Evolutionary conservation across 2,113 vertebrate species (phyloP), one percentile per base, ranked within the genome.

Genomic region (Chiloscyllium plagiosum): DNA sequence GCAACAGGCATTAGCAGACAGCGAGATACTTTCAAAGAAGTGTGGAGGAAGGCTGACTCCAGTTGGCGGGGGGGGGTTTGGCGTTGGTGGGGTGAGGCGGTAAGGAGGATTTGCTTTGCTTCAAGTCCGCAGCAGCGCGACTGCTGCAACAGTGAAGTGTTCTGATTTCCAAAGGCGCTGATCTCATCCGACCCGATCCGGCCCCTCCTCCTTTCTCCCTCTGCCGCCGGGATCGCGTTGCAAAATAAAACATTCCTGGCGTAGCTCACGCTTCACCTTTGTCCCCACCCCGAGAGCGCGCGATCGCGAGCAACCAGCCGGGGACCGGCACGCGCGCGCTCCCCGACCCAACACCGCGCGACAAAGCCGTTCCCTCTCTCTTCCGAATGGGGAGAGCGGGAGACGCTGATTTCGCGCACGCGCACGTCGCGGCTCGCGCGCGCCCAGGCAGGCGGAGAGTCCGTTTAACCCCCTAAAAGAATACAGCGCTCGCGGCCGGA

Each of bases 171-270:
- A 12, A 61, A 12, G 56, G 6, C 56, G 7, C 56, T 61, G 56
- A 61, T 10, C 56, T 12, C 7, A 61, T 12, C 56, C n/a, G n/a
- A n/a, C n/a, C n/a, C 56, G 56, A 61, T 61, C 56, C 56, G 56
- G 65, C 69, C 42, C 90, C 90, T 56, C 20, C 12, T 12, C 26
- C 26, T 0, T 29, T 56, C 33, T 5, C 33, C 52, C 87, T 2
- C 22, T 17, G 22, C 93, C 4, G 20, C 66, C 47, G 61, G 65
- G 22, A 20, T 29, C 2, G 50, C 85, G 12, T 87, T 87, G 85
- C 85, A 52, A 26, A 89, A 89, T 66, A 89, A 94, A 69, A 69
- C 66, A 94, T 94, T 94, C 93, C 93, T 29, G 42, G 61, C 93
- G 47, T 33, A 4, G 94, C 94, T 76, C 68, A 15, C 2, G 2